A percentile compares a stretch with the other conserved stretches of the same genome.
phyloP scores from a whole-genome alignment of 1,140 invertebrate genomes.

The Hypsibius dujardini region DNA sequence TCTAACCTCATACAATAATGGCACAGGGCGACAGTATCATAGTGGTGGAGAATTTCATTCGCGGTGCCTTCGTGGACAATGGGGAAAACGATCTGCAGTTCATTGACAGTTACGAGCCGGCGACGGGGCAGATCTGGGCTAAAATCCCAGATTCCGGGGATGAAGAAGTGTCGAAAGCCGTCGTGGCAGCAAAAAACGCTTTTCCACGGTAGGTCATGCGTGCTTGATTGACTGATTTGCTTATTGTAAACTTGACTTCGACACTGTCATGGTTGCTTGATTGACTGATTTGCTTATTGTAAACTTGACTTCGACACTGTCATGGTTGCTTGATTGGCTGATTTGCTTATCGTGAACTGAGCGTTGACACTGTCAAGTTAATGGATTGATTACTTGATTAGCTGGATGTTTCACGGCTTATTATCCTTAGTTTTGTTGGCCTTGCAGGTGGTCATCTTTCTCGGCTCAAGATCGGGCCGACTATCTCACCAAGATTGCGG shows the following conservation, averaged over 20 bases:
- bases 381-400: no score
- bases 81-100: conserved; percentile 25
- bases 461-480: conserved; percentile 28
- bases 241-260: no score
- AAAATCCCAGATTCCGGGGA: conserved; percentile 35
- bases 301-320: no score
- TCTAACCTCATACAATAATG: background rate
- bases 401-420: no score
- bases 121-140: conserved; percentile 37
- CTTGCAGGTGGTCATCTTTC: conserved; percentile 32
- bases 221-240: no score
- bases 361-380: no score
- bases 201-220: conserved; percentile 27
- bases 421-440: conserved; percentile 16
- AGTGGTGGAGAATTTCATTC: conserved; percentile 37
- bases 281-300: no score
- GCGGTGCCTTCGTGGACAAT: conserved; percentile 32
- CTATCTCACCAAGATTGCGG: conserved; percentile 36
- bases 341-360: no score
- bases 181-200: conserved; percentile 31
- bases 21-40: no score
- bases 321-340: no score
- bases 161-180: conserved; percentile 33
- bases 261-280: no score
- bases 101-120: conserved; percentile 37